Base-by-base conservation (phyloP, 2,113 vertebrate species). In the Octodon degus region DNA sequence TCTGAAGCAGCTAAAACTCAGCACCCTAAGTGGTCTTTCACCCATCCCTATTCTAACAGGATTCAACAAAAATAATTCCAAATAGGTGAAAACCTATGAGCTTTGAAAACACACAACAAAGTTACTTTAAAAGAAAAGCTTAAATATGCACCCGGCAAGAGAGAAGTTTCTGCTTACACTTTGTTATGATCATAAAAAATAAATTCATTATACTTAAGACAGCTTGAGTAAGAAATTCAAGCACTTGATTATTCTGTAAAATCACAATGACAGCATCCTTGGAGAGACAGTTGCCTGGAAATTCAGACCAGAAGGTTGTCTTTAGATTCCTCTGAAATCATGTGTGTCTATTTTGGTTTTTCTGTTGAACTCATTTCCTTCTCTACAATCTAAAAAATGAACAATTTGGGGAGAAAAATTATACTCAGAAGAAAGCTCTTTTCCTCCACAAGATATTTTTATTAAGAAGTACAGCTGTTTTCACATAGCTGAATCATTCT, bases 271-370 rank as follows among this genome's bases (percentile, higher is more conserved):
- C 32, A 80, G n/a, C 67, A 53, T 87, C 84, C 84, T 89, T 76
- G 6, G 86, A 96, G 86, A 96, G 87, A 87, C 22, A 91, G 95
- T 94, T 95, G 95, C 94, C 91, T 95, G 93, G 93, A 90, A 96
- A 96, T 86, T 40, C 70, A 32, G 47, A 76, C 68, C n/a, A 86
- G 74, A 82, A 12, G 12, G 11, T 17, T 95, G 77, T 90, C 95
- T 95, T 92, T 70, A 77, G 84, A 81, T 30, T 96, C 86, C 72
- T 90, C 37, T 58, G 77, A 77, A 95, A 81, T 89, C 70, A 13
- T 65, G 37, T 72, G 37, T 67, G 27, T 65, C 97, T 97, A 91
- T 94, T 97, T 96, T 93, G 82, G 65, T 70, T 97, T 95, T 92
- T 91, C 60, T 83, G 8, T 85, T 87, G 83, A 93, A 62, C 37